Percentiles rank a stretch among this genome's conserved stretches.
Conservation (phyloP, 2,113 vertebrate species). For the Pseudolaguvia tuberculata region DNA sequence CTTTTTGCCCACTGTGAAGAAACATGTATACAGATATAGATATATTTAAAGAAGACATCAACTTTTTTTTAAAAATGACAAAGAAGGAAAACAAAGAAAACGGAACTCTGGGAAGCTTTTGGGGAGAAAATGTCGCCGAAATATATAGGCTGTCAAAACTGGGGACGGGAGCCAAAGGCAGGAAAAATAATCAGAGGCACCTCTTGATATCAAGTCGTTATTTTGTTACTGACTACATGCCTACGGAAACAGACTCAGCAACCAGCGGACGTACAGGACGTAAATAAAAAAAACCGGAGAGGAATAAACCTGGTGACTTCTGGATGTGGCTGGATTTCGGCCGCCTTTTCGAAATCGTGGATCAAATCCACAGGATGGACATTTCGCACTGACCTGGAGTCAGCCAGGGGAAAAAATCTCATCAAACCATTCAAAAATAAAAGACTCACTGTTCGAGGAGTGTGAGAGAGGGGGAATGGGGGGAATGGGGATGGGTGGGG, state of each 20-base stretch:
- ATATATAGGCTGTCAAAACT: slow-evolving; percentile 75
- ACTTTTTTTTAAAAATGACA: slow-evolving; percentile 64
- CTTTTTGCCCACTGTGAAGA: slow-evolving; percentile 95
- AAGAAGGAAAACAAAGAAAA: slow-evolving; percentile 68
- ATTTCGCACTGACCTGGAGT: slow-evolving; percentile 61
- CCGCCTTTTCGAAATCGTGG: slow-evolving; percentile 53
- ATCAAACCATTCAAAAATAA: slow-evolving; percentile 61
- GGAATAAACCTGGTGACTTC: slow-evolving; percentile 61
- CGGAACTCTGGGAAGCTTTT: slow-evolving; percentile 75
- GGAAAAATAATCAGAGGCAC: slow-evolving; percentile 57
- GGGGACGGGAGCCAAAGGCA: slow-evolving; percentile 67
- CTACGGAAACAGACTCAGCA: slow-evolving; percentile 70
- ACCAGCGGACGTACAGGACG: slow-evolving; percentile 66
- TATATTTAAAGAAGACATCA: slow-evolving; percentile 77
- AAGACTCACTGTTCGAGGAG: slow-evolving; percentile 58
- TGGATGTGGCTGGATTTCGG: slow-evolving; percentile 68
- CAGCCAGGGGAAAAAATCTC: slow-evolving; percentile 42
- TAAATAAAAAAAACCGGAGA: slow-evolving; percentile 55
- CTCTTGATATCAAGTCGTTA: slow-evolving; percentile 68
- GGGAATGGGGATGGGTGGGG: not conserved
- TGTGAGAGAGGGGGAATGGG: slow-evolving; percentile 6
- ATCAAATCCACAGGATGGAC: slow-evolving; percentile 59
- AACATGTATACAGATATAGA: slow-evolving; percentile 77
- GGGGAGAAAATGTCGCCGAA: slow-evolving; percentile 66
- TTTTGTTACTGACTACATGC: slow-evolving; percentile 67